Percentiles rank a stretch among this genome's conserved stretches.
Conservation (phyloP, 2,888 invertebrate species). For the Erebia aethiops region DNA sequence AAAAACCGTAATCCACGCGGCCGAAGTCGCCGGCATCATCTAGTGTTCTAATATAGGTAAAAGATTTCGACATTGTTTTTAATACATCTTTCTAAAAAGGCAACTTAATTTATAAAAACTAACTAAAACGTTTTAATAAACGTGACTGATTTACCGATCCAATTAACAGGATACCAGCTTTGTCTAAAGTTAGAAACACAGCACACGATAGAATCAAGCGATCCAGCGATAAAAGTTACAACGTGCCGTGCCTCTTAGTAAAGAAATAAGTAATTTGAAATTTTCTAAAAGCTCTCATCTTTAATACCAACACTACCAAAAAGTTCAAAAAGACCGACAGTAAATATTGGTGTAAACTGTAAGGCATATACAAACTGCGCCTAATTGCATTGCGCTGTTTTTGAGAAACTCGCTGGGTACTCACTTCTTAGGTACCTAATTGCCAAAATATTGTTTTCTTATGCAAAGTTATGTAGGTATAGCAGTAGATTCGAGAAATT, state of each 20-base stretch:
- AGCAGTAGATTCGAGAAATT: neutral
- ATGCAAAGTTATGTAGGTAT: neutral
- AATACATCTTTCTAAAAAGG: too few relatives aligned
- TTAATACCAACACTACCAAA: constrained; percentile 28
- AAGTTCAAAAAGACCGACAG: constrained; percentile 42
- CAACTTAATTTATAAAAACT: neutral
- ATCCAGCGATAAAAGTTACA: neutral
- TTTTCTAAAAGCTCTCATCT: constrained; percentile 16
- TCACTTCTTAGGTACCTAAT: too few relatives aligned
- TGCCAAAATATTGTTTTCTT: constrained; percentile 28
- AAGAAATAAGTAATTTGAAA: constrained; percentile 21
- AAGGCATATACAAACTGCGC: constrained; percentile 46
- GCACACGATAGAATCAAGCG: neutral
- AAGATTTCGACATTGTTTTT: too few relatives aligned
- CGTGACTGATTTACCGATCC: neutral
- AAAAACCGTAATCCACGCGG: too few relatives aligned
- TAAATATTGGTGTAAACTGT: constrained; percentile 52
- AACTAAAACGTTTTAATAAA: neutral
- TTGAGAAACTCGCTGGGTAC: constrained; percentile 24
- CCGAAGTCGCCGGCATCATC: too few relatives aligned
- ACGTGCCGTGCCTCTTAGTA: constrained; percentile 7
- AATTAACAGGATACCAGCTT: neutral
- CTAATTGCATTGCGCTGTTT: constrained; percentile 55
- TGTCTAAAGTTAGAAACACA: neutral
- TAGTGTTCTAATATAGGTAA: too few relatives aligned